These are phyloP conservation scores for Pachyseris speciosa DNA, from an alignment of 64 coral and sea anemone genomes.

Conservation along the genomic window DNA sequence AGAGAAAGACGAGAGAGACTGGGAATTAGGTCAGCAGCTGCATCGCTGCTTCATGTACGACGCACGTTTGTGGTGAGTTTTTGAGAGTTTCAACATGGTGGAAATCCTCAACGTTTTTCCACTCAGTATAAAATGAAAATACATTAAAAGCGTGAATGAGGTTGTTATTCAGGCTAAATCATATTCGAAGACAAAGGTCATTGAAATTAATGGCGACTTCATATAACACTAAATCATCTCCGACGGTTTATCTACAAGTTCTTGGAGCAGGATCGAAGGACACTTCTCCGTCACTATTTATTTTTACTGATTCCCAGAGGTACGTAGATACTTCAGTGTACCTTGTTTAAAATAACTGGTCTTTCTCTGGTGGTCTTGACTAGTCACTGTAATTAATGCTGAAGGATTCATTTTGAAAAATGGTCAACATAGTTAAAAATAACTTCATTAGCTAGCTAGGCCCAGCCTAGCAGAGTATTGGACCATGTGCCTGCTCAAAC, in stretches of 20 bases:
- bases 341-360: not conserved
- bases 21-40: not conserved
- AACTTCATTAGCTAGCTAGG: too few relatives aligned
- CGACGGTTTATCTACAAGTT: constrained; percentile 84
- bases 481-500: too few relatives aligned
- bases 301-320: constrained; percentile 97
- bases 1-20: not conserved
- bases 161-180: not conserved
- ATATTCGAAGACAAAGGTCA: not conserved
- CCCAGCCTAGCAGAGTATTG: too few relatives aligned
- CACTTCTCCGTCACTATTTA: constrained; percentile 83
- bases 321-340: not conserved
- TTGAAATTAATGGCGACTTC: constrained; percentile 24
- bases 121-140: not conserved
- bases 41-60: not conserved
- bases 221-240: not conserved
- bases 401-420: too few relatives aligned
- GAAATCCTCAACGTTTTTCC: not conserved
- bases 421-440: too few relatives aligned
- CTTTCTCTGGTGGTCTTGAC: too few relatives aligned
- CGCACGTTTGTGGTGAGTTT: not conserved
- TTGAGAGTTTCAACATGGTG: not conserved
- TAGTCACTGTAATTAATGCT: too few relatives aligned
- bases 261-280: constrained; percentile 77
- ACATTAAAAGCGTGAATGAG: not conserved